These are phyloP conservation scores for Pantelozetes paolii DNA, from an alignment of 2,888 invertebrate species.

Conservation along the genomic window DNA sequence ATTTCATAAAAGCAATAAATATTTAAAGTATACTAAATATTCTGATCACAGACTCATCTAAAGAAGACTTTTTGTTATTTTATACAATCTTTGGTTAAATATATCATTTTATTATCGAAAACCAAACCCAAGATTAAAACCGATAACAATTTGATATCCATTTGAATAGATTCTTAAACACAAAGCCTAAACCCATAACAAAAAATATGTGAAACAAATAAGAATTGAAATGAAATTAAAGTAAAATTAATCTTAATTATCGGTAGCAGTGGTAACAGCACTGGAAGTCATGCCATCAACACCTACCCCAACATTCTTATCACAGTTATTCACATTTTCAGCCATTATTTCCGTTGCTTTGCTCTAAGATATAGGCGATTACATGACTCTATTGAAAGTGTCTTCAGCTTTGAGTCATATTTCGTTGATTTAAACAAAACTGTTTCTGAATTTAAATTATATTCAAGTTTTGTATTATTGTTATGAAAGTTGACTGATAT, in stretches of 20 bases:
- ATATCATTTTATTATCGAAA: no score
- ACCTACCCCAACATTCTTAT: constrained; percentile 28
- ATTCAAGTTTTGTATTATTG: no score
- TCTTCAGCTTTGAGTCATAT: no score
- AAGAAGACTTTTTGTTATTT: no score
- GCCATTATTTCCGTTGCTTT: constrained; percentile 24
- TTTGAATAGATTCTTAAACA: background rate
- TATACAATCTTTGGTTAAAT: no score
- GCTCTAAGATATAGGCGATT: constrained; percentile 7
- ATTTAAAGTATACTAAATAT: no score
- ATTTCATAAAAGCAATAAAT: no score
- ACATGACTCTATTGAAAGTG: background rate
- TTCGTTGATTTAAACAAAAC: no score
- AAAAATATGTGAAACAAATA: background rate
- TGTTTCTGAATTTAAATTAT: no score
- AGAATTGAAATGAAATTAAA: background rate
- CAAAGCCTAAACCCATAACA: background rate
- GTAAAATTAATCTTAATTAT: constrained; percentile 13
- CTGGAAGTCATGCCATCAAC: constrained; percentile 25
- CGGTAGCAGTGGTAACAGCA: constrained; percentile 19
- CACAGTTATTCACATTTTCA: constrained; percentile 6
- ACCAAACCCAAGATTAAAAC: no score
- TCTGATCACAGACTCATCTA: no score
- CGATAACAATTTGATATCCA: no score
- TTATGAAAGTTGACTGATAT: constrained; percentile 16